These are phyloP conservation scores for Pipistrellus pipistrellus DNA, from an alignment of 2,797 vertebrate genomes.

Conservation along the genomic window DNA sequence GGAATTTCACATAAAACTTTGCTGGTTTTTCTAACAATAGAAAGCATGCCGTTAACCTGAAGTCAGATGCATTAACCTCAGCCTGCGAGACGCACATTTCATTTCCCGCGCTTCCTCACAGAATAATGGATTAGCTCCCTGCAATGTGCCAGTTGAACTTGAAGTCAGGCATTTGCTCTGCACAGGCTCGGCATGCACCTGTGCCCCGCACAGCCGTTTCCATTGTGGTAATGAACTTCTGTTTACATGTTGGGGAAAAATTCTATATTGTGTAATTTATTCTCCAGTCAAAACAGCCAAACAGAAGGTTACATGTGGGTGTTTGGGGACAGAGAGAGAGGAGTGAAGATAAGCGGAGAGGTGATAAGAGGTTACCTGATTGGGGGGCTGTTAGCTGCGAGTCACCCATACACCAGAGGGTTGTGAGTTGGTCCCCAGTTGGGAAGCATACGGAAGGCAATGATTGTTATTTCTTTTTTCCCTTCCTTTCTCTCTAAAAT, in stretches of 20 bases:
- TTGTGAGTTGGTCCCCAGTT: neutral
- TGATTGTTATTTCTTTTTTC: neutral
- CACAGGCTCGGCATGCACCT: neutral
- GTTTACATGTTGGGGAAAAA: neutral
- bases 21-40: slow-evolving; percentile 80
- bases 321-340: too few relatives aligned
- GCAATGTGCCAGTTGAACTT: slow-evolving; percentile 75
- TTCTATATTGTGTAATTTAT: neutral
- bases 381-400: neutral
- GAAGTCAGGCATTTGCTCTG: slow-evolving; percentile 78
- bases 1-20: slow-evolving; percentile 73
- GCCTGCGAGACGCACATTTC: slow-evolving; percentile 72
- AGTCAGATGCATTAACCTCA: slow-evolving; percentile 71
- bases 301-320: neutral
- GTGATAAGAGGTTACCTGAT: too few relatives aligned
- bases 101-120: slow-evolving; percentile 76
- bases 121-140: slow-evolving; percentile 77
- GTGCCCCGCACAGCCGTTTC: neutral
- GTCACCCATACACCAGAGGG: neutral
- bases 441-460: neutral
- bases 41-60: slow-evolving; percentile 60
- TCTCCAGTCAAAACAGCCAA: slow-evolving; percentile 1
- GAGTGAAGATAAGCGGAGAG: too few relatives aligned
- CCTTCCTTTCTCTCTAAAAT: neutral
- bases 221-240: neutral